Percentiles rank a stretch among this genome's conserved stretches.
phyloP scores from a whole-genome alignment of 35 echinoderm and acorn worm genomes.

The Acanthaster planci region DNA sequence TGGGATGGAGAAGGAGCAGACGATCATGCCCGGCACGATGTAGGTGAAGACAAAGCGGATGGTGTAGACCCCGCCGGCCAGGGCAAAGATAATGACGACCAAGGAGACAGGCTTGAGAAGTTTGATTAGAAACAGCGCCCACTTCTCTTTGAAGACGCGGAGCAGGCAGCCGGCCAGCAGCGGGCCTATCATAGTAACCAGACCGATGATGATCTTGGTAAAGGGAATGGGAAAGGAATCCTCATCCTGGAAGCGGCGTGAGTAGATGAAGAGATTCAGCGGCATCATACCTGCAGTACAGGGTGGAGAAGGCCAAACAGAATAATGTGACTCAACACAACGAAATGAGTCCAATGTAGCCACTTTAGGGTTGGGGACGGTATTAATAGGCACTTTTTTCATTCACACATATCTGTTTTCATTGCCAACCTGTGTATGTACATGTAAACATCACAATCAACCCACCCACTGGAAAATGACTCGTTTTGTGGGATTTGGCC shows the following conservation, averaged over 20 bases:
- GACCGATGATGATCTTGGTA: constrained; percentile 34
- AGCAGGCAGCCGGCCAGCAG: constrained; percentile 11
- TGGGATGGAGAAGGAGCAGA: constrained; percentile 36
- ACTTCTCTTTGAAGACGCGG: constrained; percentile 4
- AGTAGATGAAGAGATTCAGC: constrained; percentile 50
- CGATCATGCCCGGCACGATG: constrained; percentile 7
- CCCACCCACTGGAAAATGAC: too few species aligned
- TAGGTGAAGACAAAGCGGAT: constrained; percentile 36
- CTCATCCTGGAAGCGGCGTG: constrained; percentile 13
- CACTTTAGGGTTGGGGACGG: too few species aligned
- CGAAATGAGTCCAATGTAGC: too few species aligned
- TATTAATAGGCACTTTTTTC: too few species aligned
- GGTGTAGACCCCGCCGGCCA: constrained; percentile 40
- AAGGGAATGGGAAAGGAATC: constrained; percentile 43
- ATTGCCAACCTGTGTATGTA: too few species aligned
- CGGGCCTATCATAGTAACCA: background rate
- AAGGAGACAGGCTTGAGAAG: constrained; percentile 32
- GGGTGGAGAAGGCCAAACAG: background rate
- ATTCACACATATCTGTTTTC: too few species aligned
- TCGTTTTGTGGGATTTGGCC: too few species aligned
- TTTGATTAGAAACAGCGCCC: background rate
- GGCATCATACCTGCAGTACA: constrained; percentile 50
- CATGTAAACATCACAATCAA: too few species aligned
- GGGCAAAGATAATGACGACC: constrained; percentile 25
- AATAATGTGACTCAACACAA: too few species aligned